Evolutionary conservation across 1,140 invertebrate species (phyloP).

Genomic region (Brachionus koreanus): DNA sequence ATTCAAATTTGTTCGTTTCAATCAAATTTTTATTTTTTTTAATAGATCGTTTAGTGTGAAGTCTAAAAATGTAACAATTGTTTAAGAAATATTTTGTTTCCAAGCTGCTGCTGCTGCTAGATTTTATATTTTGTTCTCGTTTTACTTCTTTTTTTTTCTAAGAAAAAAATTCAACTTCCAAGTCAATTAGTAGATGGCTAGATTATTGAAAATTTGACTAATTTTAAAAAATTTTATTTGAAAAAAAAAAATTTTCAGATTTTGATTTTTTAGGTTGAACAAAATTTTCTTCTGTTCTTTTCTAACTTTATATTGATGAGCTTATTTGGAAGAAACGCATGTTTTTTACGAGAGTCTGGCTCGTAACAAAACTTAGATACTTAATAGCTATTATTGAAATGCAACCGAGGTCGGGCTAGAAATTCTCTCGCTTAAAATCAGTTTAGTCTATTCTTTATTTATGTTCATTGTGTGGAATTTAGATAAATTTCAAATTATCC

Average conservation of each 20-base stretch:
- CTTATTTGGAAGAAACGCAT: not conserved
- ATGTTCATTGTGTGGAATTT: conserved; percentile 1
- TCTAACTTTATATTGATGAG: not conserved
- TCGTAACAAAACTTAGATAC: not conserved
- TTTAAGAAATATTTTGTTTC: not conserved
- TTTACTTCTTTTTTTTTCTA: too few species aligned
- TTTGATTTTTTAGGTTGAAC: not conserved
- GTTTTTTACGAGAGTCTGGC: not conserved
- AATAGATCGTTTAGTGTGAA: not conserved
- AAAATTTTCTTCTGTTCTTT: too few species aligned
- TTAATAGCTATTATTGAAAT: not conserved
- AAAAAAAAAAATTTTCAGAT: not conserved
- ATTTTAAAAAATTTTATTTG: too few species aligned
- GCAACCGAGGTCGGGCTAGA: not conserved
- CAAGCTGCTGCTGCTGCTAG: too few species aligned
- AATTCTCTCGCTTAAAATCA: not conserved
- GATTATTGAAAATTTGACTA: too few species aligned
- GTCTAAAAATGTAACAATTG: not conserved
- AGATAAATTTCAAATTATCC: conserved; percentile 16
- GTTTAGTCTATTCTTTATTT: not conserved
- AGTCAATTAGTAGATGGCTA: too few species aligned
- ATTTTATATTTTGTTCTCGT: too few species aligned
- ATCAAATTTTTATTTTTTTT: not conserved
- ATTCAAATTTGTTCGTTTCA: not conserved
- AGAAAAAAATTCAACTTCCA: not conserved